These are phyloP conservation scores for Molossus alvarezi DNA, from an alignment of 2,797 vertebrate species.

Conservation along the genomic window DNA sequence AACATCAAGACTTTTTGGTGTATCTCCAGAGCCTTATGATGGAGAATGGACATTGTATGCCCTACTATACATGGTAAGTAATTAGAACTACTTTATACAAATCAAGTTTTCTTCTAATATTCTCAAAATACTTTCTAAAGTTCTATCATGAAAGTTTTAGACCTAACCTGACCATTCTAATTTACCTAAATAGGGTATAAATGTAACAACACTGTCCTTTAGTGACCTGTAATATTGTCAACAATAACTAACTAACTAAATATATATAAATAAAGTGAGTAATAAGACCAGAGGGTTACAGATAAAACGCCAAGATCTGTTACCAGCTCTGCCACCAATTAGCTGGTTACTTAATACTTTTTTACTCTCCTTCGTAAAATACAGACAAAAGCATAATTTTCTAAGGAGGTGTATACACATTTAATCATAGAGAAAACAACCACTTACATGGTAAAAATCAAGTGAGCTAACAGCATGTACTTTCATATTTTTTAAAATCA, in stretches of 20 bases:
- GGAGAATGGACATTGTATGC: not conserved
- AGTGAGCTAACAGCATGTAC: conserved; percentile 6
- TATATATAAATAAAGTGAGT: conserved; percentile 31
- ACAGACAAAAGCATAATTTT: conserved; percentile 47
- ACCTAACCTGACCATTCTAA: not conserved
- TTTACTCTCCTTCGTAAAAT: conserved; percentile 14
- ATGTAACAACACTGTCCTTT: not conserved
- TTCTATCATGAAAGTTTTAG: conserved; percentile 51
- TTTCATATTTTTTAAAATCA: conserved; percentile 16
- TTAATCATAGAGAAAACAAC: conserved; percentile 8
- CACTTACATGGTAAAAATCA: conserved; percentile 16
- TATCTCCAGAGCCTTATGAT: not conserved
- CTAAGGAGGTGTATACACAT: not conserved
- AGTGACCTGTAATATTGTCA: not conserved
- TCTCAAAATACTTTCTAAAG: conserved; percentile 51
- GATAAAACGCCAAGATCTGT: conserved; percentile 37
- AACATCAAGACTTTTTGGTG: not conserved
- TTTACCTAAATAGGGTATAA: conserved; percentile 21
- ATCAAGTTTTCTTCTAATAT: conserved; percentile 6
- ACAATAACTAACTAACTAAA: not conserved
- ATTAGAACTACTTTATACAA: conserved; percentile 45
- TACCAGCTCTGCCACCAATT: not conserved
- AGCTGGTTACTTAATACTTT: not conserved
- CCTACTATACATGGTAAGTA: not conserved
- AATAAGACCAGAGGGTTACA: not conserved